phyloP scores from a whole-genome alignment of 2,888 invertebrate genomes.

The Drosophila flavopinicola region DNA sequence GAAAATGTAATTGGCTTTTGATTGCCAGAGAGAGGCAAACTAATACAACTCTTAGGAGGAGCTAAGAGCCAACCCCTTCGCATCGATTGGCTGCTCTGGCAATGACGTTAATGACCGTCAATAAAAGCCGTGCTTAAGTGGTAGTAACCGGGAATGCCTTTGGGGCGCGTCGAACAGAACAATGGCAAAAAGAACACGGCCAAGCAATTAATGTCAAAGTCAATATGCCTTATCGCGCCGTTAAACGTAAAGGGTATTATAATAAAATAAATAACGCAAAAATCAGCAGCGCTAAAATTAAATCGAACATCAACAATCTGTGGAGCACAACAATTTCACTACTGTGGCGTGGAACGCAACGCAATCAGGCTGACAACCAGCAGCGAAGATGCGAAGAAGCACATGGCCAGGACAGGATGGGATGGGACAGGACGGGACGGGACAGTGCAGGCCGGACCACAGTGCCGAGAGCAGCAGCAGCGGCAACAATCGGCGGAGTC shows the following conservation, averaged over 20 bases:
- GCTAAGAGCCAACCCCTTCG: too few species aligned
- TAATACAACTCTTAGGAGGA: too few species aligned
- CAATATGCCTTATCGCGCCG: constrained; percentile 76
- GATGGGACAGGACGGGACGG: too few species aligned
- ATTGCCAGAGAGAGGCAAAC: neutral
- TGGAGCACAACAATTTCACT: constrained; percentile 43
- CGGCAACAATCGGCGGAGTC: constrained; percentile 21
- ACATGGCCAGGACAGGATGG: constrained; percentile 1
- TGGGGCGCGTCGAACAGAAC: constrained; percentile 11
- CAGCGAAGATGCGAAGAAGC: constrained; percentile 8
- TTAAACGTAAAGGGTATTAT: constrained; percentile 78
- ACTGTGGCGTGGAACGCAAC: constrained; percentile 4
- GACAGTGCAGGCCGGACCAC: constrained; percentile 1
- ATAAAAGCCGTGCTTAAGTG: constrained; percentile 77
- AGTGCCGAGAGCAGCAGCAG: neutral
- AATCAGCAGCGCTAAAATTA: constrained; percentile 75
- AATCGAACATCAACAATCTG: constrained; percentile 78
- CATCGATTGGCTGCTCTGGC: constrained; percentile 30
- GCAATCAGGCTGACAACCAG: constrained; percentile 26
- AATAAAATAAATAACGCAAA: constrained; percentile 79
- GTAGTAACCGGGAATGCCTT: constrained; percentile 52
- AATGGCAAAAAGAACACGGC: constrained; percentile 42
- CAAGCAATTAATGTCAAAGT: constrained; percentile 76
- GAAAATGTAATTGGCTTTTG: constrained; percentile 16
- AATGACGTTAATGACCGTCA: constrained; percentile 76